Base-by-base conservation (phyloP, 2,888 invertebrate species). In the Eupithecia subfuscata region DNA sequence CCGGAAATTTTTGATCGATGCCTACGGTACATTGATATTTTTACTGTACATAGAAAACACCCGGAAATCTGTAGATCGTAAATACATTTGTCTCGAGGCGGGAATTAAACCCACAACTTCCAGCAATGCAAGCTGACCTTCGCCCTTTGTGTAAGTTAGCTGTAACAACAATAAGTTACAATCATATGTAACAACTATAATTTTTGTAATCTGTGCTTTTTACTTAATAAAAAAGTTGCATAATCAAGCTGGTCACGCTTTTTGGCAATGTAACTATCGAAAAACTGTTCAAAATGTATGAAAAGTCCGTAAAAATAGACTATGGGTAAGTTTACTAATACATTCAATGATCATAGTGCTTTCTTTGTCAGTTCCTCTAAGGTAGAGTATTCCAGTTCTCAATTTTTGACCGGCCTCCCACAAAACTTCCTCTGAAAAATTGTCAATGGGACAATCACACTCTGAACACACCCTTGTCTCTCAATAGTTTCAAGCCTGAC, bases 281-380 rank as follows among this genome's bases (percentile, higher is more conserved):
- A 68, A 68, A 68, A 43, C 25, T 25, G 6, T 43, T 37, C 43
- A 68, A 68, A 68, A 68, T 43, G 68, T 14, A 68, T 14, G 25
- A 68, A 68, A 64, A 63, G 40, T 65, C 3, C 8, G 7, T 68
- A 68, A 37, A 60, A 70, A 30, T 56, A 16, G 70, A 70, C 16
- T 0, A 74, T 74, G 74, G 74, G 74, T 74, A 40, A 74, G 74
- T 63, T 60, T 40, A 64, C 11, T 16, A 30, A 30, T 6, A 25
- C 25, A 12, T 56, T 56, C 22, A 22, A 5, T 22, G 1, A 56
- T 22, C 25, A 22, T 4, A 12, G 25, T 60, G n/a, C 52, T 56
- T 22, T 22, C 14, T 25, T 6, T 25, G 9, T 37, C 12, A 14
- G 6, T 60, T 60, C 22, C 22, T 56, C 25, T 22, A 25, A 25